phyloP scores from a whole-genome alignment of 2,113 vertebrate species.

The Toxostoma redivivum region DNA sequence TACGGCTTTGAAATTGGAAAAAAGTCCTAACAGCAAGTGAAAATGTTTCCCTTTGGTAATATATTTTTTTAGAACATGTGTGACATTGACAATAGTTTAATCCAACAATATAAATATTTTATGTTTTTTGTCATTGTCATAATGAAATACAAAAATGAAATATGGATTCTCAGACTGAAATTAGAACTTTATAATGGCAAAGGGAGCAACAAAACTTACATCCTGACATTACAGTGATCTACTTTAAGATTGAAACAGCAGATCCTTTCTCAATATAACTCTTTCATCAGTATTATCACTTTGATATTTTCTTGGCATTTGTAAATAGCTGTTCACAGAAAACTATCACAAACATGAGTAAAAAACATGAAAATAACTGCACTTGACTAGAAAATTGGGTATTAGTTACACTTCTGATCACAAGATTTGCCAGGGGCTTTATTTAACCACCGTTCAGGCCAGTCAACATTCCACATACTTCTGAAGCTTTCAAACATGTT shows the following conservation, averaged over 20 bases:
- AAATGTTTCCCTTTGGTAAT: not conserved
- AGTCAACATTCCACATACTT: constrained; percentile 49
- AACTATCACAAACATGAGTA: not conserved
- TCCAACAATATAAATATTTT: not conserved
- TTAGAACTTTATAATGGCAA: not conserved
- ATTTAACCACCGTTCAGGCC: constrained; percentile 49
- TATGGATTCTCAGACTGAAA: not conserved
- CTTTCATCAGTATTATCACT: not conserved
- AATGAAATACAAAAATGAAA: not conserved
- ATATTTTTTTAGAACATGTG: not conserved
- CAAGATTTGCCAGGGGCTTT: constrained; percentile 46
- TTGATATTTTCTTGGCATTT: not conserved
- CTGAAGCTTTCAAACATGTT: constrained; percentile 49
- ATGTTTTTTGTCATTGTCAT: not conserved
- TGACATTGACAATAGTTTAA: not conserved
- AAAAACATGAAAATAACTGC: constrained; percentile 41
- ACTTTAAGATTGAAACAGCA: not conserved
- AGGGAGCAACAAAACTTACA: not conserved
- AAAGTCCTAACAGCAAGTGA: not conserved
- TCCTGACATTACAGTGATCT: not conserved
- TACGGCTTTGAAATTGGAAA: not conserved
- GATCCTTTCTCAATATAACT: not conserved
- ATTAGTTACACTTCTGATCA: constrained; percentile 60
- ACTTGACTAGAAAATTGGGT: constrained; percentile 54
- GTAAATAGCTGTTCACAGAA: constrained; percentile 17